Evolutionary conservation across 2,113 vertebrate genomes (phyloP).

Genomic region (Sinocyclocheilus maitianheensis): DNA sequence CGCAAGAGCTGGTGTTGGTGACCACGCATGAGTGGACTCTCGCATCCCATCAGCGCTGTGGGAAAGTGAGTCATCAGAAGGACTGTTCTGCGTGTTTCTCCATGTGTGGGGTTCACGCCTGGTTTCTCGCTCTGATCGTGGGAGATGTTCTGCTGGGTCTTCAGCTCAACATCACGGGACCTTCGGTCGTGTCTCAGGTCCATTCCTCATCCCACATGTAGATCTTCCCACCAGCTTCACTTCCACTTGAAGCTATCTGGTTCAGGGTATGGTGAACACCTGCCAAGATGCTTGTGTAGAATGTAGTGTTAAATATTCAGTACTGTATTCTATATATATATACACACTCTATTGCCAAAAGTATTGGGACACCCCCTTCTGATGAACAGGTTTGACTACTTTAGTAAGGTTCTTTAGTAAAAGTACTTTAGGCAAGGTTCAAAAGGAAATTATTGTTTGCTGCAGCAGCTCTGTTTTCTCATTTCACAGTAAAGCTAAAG

Average conservation of each 20-base stretch:
- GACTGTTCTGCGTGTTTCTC: background rate
- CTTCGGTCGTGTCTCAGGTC: background rate
- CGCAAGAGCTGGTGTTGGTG: background rate
- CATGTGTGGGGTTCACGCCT: background rate
- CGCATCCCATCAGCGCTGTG: background rate
- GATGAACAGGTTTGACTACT: too few species aligned
- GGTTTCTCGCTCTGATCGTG: background rate
- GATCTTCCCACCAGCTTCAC: background rate
- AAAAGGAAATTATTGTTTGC: too few species aligned
- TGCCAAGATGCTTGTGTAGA: too few species aligned
- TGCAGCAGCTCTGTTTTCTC: too few species aligned
- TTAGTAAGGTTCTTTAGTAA: too few species aligned
- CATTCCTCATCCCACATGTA: background rate
- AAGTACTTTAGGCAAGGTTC: too few species aligned
- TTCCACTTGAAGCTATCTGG: background rate
- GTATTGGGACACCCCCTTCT: too few species aligned
- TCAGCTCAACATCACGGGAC: background rate
- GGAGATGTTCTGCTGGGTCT: background rate
- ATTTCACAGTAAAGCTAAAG: too few species aligned
- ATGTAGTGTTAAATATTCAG: background rate
- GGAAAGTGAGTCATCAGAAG: background rate
- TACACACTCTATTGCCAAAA: too few species aligned
- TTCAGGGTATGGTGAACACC: background rate
- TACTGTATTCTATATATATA: background rate
- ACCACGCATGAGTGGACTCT: conserved; percentile 11